Evolutionary conservation across 2,888 invertebrate genomes (phyloP).

Genomic region (Entomobrya proxima): DNA sequence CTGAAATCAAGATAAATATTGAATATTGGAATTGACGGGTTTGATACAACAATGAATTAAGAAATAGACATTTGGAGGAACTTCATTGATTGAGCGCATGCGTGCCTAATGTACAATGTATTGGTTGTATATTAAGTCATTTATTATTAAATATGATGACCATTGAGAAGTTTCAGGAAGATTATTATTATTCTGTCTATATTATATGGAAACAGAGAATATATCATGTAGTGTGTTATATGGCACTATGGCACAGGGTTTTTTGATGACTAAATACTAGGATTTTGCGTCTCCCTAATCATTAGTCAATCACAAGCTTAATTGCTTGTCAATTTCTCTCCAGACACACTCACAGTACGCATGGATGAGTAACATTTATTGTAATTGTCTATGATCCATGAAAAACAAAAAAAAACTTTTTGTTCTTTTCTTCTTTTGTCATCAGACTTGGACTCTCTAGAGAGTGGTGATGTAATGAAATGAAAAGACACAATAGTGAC

Average conservation of each 20-base stretch:
- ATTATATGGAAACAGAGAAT: background rate
- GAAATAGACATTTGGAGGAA: no score
- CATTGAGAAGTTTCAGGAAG: slow-evolving; percentile 32
- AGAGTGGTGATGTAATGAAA: background rate
- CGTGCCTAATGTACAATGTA: background rate
- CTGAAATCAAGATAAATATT: no score
- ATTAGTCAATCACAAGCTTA: slow-evolving; percentile 65
- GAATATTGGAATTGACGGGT: no score
- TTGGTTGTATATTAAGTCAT: background rate
- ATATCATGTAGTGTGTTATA: no score
- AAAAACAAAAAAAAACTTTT: background rate
- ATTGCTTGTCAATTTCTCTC: slow-evolving; percentile 65
- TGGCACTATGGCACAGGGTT: background rate
- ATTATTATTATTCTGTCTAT: background rate
- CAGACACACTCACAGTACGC: background rate
- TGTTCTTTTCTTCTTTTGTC: slow-evolving; percentile 22
- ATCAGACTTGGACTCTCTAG: background rate
- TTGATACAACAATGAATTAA: no score
- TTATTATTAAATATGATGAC: background rate
- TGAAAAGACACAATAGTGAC: no score
- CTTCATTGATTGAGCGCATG: background rate
- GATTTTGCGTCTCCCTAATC: slow-evolving; percentile 29
- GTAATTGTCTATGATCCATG: slow-evolving; percentile 23
- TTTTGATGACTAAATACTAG: background rate
- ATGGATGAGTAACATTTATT: slow-evolving; percentile 20